These are phyloP conservation scores for Onychomys arenicola DNA, from an alignment of 2,797 vertebrate species.

Conservation along the genomic window DNA sequence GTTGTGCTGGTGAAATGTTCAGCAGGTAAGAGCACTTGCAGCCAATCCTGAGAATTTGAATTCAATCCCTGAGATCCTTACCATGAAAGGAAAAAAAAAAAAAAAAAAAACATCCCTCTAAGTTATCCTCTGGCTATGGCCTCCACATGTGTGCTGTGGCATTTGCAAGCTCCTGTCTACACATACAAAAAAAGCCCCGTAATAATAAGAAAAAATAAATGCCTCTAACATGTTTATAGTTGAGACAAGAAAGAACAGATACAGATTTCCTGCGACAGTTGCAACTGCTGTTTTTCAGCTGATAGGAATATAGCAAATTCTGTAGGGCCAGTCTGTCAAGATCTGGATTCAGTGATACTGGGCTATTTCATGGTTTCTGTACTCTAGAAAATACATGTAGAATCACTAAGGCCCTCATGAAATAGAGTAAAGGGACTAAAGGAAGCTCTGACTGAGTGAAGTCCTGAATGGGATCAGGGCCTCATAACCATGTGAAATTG, in stretches of 20 bases:
- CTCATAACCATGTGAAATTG: neutral
- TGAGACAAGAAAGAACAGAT: neutral
- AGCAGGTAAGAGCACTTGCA: neutral
- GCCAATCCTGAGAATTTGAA: neutral
- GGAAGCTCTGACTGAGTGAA: neutral
- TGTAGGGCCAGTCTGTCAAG: neutral
- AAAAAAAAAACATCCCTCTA: too few species aligned
- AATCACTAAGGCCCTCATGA: neutral
- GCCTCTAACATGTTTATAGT: neutral
- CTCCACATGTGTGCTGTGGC: too few species aligned
- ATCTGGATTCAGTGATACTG: neutral
- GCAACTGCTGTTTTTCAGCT: neutral
- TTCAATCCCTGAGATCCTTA: neutral
- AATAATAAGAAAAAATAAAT: neutral
- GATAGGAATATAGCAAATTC: neutral
- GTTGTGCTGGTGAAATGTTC: neutral
- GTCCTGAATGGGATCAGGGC: too few species aligned
- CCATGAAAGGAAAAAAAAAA: neutral
- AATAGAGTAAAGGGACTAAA: neutral
- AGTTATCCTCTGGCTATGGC: too few species aligned
- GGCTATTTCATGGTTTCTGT: neutral
- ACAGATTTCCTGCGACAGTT: neutral
- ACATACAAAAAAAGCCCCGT: neutral
- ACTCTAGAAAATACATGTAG: neutral
- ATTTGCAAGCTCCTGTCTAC: neutral